These are phyloP conservation scores for Eulimnadia texana DNA, from an alignment of 1,140 invertebrate genomes.

Conservation along the genomic window DNA sequence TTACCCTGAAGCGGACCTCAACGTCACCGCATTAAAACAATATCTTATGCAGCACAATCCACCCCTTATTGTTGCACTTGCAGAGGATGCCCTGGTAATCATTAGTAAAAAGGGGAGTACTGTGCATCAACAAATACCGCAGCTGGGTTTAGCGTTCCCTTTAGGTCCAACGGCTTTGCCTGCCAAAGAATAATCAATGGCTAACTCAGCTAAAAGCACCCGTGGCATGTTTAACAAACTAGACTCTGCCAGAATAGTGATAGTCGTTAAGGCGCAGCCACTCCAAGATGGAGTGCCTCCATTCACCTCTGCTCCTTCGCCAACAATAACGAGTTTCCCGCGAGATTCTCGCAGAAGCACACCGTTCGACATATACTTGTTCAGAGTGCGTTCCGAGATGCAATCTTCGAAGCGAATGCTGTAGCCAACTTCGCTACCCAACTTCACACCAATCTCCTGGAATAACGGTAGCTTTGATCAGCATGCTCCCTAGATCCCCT, in stretches of 20 bases:
- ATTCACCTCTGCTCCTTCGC: neutral
- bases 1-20: neutral
- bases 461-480: too few species aligned
- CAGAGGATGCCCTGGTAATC: neutral
- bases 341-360: constrained; percentile 94
- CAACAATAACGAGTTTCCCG: neutral
- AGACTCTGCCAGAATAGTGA: neutral
- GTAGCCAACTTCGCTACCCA: constrained; percentile 59
- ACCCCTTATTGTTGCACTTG: neutral
- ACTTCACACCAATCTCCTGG: constrained; percentile 54
- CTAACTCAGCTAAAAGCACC: neutral
- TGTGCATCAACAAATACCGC: neutral
- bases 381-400: constrained; percentile 51
- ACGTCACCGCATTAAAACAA: neutral
- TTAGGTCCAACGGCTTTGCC: neutral
- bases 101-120: neutral
- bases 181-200: neutral
- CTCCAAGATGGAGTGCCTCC: neutral
- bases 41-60: neutral
- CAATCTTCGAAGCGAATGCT: constrained; percentile 67
- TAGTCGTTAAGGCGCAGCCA: neutral
- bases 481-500: too few species aligned
- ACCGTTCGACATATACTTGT: constrained; percentile 99
- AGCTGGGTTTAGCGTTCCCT: neutral
- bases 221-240: neutral